Evolutionary conservation across 2,113 vertebrate species (phyloP).

Genomic region (Epinephelus lanceolatus): DNA sequence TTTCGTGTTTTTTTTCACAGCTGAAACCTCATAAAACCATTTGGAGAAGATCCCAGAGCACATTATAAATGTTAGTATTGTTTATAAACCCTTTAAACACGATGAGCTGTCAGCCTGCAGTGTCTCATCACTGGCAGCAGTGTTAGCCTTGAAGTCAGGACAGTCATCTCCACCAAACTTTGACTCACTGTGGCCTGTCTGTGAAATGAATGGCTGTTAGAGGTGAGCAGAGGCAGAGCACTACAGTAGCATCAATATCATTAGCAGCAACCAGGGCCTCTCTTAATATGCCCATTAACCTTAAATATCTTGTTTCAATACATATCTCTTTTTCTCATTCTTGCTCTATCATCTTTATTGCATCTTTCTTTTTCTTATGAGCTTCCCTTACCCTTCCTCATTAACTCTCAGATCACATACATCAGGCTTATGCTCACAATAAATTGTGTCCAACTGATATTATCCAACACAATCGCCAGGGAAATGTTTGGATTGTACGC

Average conservation of each 20-base stretch:
- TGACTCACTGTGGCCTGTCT: constrained; percentile 46
- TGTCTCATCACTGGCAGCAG: constrained; percentile 13
- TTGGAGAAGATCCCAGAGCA: constrained; percentile 10
- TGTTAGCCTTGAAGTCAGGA: constrained; percentile 28
- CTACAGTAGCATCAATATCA: constrained; percentile 68
- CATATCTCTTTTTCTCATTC: background rate
- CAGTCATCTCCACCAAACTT: constrained; percentile 36
- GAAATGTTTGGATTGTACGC: no score
- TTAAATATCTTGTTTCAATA: constrained; percentile 18
- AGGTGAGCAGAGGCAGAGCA: constrained; percentile 41
- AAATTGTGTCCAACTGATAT: constrained; percentile 11
- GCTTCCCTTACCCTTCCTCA: background rate
- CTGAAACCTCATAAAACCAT: constrained; percentile 12
- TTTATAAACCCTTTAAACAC: constrained; percentile 31
- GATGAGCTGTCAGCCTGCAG: constrained; percentile 19
- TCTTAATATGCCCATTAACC: constrained; percentile 39
- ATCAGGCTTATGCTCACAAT: constrained; percentile 11
- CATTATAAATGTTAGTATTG: background rate
- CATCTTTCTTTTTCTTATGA: constrained; percentile 13
- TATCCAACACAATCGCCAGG: no score
- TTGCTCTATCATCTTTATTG: background rate
- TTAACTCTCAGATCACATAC: constrained; percentile 30
- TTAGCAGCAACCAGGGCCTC: constrained; percentile 23
- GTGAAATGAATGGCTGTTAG: constrained; percentile 44
- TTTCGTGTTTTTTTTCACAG: background rate